Conservation (phyloP, 1,140 invertebrate genomes). For the Pygmarrhopalites habei region DNA sequence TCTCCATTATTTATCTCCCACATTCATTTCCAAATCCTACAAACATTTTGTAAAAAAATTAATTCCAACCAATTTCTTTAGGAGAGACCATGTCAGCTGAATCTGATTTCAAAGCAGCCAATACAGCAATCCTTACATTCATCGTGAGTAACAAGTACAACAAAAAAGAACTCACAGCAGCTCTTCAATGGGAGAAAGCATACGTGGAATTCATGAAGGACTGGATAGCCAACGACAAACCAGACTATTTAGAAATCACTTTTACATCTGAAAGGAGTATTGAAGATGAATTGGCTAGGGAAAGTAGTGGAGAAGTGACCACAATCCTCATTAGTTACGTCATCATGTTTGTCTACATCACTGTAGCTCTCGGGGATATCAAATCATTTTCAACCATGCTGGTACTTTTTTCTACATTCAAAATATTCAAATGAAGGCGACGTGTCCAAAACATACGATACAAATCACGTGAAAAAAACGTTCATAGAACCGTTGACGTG, state of each 20-base stretch:
- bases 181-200: conserved; percentile 85
- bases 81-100: conserved; percentile 52
- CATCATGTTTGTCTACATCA: conserved; percentile 96
- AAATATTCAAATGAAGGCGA: too few species aligned
- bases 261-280: conserved; percentile 89
- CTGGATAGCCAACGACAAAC: conserved; percentile 59
- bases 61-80: conserved; percentile 53
- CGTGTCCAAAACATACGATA: too few species aligned
- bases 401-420: too few species aligned
- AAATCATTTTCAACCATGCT: too few species aligned
- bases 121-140: conserved; percentile 68
- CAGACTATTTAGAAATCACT: conserved; percentile 72
- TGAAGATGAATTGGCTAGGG: conserved; percentile 86
- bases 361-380: conserved; percentile 87
- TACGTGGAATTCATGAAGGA: conserved; percentile 82
- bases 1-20: conserved; percentile 70
- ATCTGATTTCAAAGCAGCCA: conserved; percentile 44
- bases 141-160: conserved; percentile 83
- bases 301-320: conserved; percentile 79
- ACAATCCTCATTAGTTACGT: conserved; percentile 92
- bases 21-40: too few species aligned
- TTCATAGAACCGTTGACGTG: too few species aligned
- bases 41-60: too few species aligned
- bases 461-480: too few species aligned
- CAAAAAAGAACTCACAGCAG: conserved; percentile 58